A percentile compares a stretch with the other conserved stretches of the same genome.
Conservation (phyloP, 35 echinoderm and acorn worm species). For the Anneissia japonica region DNA sequence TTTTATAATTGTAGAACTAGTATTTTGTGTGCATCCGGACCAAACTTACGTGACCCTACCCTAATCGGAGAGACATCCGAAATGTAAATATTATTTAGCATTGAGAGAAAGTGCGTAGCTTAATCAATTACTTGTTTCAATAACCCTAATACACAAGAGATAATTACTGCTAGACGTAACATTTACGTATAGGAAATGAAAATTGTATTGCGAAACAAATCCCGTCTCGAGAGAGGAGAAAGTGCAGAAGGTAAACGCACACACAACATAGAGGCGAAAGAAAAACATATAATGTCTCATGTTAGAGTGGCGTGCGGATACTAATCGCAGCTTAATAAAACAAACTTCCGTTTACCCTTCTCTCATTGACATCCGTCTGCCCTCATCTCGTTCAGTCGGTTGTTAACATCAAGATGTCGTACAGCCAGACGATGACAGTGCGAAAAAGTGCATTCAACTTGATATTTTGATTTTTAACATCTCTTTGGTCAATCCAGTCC, state of each 20-base stretch:
- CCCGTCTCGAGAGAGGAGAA: not conserved
- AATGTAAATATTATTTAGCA: not conserved
- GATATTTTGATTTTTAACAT: not conserved
- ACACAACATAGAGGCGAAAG: not conserved
- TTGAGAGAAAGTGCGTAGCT: not conserved
- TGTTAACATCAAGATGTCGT: not conserved
- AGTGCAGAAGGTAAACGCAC: not conserved
- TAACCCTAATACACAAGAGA: not conserved
- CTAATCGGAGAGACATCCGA: not conserved
- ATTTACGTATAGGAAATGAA: not conserved
- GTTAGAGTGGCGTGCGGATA: not conserved
- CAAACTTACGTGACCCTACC: too few relatives aligned
- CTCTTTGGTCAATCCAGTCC: not conserved
- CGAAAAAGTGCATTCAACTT: not conserved
- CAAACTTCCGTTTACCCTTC: not conserved
- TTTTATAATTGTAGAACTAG: too few relatives aligned
- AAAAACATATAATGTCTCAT: not conserved
- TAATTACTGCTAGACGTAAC: not conserved
- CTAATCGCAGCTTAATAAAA: not conserved
- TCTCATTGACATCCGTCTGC: not conserved
- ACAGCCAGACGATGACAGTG: not conserved
- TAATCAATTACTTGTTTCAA: not conserved
- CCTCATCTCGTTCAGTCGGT: not conserved
- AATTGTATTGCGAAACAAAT: not conserved
- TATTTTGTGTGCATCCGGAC: too few relatives aligned